Evolutionary conservation across 2,888 invertebrate species (phyloP).

Genomic region (Volucella inanis): DNA sequence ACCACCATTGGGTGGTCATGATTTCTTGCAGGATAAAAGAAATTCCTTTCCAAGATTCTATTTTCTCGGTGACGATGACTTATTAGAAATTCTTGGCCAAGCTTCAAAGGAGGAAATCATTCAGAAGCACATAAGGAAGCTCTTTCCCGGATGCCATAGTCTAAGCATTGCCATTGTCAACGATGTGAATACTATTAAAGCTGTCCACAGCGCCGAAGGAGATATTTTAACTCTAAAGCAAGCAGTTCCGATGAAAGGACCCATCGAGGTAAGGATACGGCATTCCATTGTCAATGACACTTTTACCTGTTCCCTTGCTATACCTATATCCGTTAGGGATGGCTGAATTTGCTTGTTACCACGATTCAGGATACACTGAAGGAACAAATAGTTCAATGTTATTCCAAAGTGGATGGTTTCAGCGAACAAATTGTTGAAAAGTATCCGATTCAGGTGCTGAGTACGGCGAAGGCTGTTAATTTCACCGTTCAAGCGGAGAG

Average conservation of each 20-base stretch:
- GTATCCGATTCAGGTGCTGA: constrained; percentile 88
- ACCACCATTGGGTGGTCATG: constrained; percentile 22
- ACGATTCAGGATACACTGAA: constrained; percentile 92
- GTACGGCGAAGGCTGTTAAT: constrained; percentile 91
- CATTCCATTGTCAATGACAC: constrained; percentile 11
- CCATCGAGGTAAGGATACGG: constrained; percentile 79
- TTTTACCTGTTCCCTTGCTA: not conserved
- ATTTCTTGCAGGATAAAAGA: constrained; percentile 91
- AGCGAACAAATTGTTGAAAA: constrained; percentile 83
- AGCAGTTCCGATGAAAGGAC: constrained; percentile 80
- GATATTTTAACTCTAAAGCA: constrained; percentile 79
- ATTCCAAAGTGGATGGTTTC: constrained; percentile 82
- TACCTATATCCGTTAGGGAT: constrained; percentile 76
- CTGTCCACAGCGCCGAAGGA: constrained; percentile 84
- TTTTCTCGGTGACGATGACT: constrained; percentile 98
- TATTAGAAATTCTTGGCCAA: constrained; percentile 97
- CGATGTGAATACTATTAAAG: constrained; percentile 81
- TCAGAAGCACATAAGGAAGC: constrained; percentile 96
- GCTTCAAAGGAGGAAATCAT: constrained; percentile 94
- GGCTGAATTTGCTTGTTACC: constrained; percentile 87
- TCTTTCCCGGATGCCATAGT: constrained; percentile 94
- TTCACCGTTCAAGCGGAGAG: constrained; percentile 94
- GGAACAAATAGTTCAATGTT: constrained; percentile 86
- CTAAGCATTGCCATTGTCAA: constrained; percentile 87
- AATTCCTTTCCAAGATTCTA: constrained; percentile 97